Base-by-base conservation (phyloP, 2,888 invertebrate species). In the Drosophila meridionalis region DNA sequence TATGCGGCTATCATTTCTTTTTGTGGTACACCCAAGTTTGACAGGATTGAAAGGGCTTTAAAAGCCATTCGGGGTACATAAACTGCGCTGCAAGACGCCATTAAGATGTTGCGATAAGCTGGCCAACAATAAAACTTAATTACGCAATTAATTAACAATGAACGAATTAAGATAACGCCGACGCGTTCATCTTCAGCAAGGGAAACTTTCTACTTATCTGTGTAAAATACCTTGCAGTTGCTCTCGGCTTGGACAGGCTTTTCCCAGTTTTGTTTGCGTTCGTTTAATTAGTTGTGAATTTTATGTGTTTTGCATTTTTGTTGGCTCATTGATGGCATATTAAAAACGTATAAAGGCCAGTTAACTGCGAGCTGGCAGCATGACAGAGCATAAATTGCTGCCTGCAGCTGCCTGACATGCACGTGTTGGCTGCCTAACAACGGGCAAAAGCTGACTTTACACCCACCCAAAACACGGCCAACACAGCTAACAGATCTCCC, bases 271-370 rank as follows among this genome's bases (percentile, higher is more conserved):
- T 48, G 50, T 67, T 78, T 36, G 68, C 12, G n/a, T 50, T 48
- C 53, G 69, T 61, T 73, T 76, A 85, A 84, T 80, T 84, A 85
- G 81, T 66, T 83, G 61, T 8, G 50, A 56, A 68, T 68, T 85
- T 83, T 69, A 78, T 73, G 66, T 52, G 38, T 55, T 32, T 76
- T 72, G 64, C 69, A 76, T 69, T 66, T 75, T 73, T 76, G 52
- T 73, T 80, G 56, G 48, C 55, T 11, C 76, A 79, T 79, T 63
- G 78, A 78, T 76, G 65, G 68, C 63, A 55, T 58, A 71, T 76
- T 76, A 74, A 66, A 71, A 58, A 48, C 48, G 68, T 56, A 32
- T 8, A 70, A 56, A 56, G 57, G 2, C 45, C 74, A 62, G 38
- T 32, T 50, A 20, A 20, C 38, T 5, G 40, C 14, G 28, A 26